These are phyloP conservation scores for Dromius quadrimaculatus DNA, from an alignment of 2,888 invertebrate genomes.

Conservation along the genomic window DNA sequence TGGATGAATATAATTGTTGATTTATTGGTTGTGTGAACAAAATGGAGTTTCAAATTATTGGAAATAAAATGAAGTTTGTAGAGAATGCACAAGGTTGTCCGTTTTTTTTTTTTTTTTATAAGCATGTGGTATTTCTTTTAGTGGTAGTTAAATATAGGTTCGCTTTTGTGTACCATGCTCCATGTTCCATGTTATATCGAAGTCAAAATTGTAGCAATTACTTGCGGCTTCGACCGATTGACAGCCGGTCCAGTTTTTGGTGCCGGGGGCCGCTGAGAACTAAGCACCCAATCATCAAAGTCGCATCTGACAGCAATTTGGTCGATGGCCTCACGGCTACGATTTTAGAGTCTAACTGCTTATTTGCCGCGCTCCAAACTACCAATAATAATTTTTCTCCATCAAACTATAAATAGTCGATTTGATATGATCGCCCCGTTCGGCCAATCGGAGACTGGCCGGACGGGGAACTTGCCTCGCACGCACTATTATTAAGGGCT, in stretches of 20 bases:
- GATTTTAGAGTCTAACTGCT: slow-evolving; percentile 65
- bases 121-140: too few relatives aligned
- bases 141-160: too few relatives aligned
- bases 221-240: slow-evolving; percentile 40
- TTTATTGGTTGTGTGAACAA: too few relatives aligned
- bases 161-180: too few relatives aligned
- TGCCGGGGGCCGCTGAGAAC: slow-evolving; percentile 21
- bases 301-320: slow-evolving; percentile 65
- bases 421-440: slow-evolving; percentile 65
- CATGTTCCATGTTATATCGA: too few relatives aligned
- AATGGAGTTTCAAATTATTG: too few relatives aligned
- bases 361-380: slow-evolving; percentile 64
- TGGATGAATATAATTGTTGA: too few relatives aligned
- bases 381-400: slow-evolving; percentile 67
- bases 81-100: too few relatives aligned
- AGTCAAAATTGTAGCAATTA: slow-evolving; percentile 7
- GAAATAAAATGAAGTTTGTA: too few relatives aligned
- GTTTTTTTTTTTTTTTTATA: too few relatives aligned
- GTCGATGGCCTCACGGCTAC: slow-evolving; percentile 59
- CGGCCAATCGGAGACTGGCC: slow-evolving; percentile 63
- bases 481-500: slow-evolving; percentile 68
- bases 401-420: slow-evolving; percentile 66
- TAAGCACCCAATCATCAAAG: slow-evolving; percentile 64
- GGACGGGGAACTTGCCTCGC: slow-evolving; percentile 57
- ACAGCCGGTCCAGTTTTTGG: slow-evolving; percentile 49